A percentile compares a stretch with the other conserved stretches of the same genome.
These are phyloP conservation scores for Cyrtonyx montezumae DNA, from an alignment of 2,113 vertebrate genomes.

Conservation along the genomic window DNA sequence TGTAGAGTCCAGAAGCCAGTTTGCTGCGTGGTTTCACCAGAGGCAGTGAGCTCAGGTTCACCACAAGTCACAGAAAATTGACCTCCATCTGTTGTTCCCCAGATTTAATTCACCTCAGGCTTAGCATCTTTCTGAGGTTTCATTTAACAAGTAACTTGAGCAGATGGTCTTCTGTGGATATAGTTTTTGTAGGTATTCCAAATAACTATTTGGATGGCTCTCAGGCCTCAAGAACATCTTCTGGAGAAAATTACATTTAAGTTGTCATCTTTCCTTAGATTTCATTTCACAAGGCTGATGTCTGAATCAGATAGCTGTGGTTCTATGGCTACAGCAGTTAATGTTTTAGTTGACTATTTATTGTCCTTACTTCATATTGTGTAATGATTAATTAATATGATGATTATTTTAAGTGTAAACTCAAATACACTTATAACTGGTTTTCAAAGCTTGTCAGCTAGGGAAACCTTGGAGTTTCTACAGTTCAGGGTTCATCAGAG, in stretches of 20 bases:
- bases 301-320: not conserved
- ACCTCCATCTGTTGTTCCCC: constrained; percentile 53
- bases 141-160: not conserved
- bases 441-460: not conserved
- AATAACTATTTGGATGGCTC: not conserved
- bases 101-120: constrained; percentile 23
- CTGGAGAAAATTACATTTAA: not conserved
- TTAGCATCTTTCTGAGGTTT: not conserved
- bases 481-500: not conserved
- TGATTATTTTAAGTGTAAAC: not conserved
- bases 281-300: not conserved
- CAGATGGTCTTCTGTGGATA: constrained; percentile 50
- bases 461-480: fast-evolving
- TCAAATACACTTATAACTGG: not conserved
- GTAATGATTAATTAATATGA: not conserved
- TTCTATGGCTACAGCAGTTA: not conserved
- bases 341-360: not conserved
- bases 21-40: constrained; percentile 46
- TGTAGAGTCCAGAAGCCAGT: not conserved
- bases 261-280: not conserved
- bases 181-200: not conserved
- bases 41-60: constrained; percentile 45
- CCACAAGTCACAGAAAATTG: constrained; percentile 18
- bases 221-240: not conserved
- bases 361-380: not conserved